Base-by-base conservation (phyloP, 2,113 vertebrate species). In the Pseudorectes ferrugineus region DNA sequence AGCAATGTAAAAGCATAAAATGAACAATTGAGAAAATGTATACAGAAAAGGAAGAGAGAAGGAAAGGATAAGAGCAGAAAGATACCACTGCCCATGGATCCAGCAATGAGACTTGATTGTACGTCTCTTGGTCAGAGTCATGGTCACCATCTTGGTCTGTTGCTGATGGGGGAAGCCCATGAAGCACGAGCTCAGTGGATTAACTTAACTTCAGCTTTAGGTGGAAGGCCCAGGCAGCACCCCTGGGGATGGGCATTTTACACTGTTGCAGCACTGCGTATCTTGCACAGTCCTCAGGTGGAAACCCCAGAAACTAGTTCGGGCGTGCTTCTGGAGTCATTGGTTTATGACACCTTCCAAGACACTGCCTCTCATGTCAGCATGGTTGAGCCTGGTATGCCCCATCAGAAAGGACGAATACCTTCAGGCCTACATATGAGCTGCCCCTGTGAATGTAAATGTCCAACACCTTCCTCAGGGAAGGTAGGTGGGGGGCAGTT, bases 181-280 rank as follows among this genome's bases (percentile, higher is more conserved):
- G 33, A 51, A 49, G 10, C 36, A 43, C 1, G 1, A 51, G 6
- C 22, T 76, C 14, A 12, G 36, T 68, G 8, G 14, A 17, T 58
- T 58, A 58, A 9, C 10, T 35, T 18, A 42, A 29, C 22, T 51
- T 59, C 28, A 51, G 26, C 26, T 51, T 75, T 36, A 51, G 25
- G 33, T 59, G 26, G 33, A 36, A 58, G 26, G 33, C 22, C 45
- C 14, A 26, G 17, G 45, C 38, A 19, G 22, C 14, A 14, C 5
- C 3, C 14, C 18, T 68, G 33, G 10, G 36, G 26, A 33, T 12
- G 9, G 33, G 22, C 5, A 33, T 43, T 66, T 76, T 14, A 33
- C 5, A 26, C 36, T 26, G 7, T 4, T 43, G 17, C 62, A 43
- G 36, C 61, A 22, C 21, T 0, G 2, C 0, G 1, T 5, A 8